Evolutionary conservation across 1,140 invertebrate genomes (phyloP), one percentile per base, ranked within the genome.

Genomic region (Micrasema longulum): DNA sequence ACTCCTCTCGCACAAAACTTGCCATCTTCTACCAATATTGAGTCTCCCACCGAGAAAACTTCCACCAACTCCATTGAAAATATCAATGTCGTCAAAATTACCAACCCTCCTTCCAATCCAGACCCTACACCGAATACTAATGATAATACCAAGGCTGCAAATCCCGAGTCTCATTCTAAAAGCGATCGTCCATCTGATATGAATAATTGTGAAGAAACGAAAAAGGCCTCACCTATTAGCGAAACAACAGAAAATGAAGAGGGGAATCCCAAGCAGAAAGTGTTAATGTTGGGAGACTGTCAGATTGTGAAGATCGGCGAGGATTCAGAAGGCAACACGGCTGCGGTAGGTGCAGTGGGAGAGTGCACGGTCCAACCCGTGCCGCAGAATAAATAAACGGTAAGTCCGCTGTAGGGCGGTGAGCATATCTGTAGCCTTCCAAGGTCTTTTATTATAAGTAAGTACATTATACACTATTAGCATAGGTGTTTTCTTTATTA

Each of bases 351-450:
- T 2, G 83, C 82, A 0, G 80, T 84, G 5, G 83, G 83, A 2
- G 84, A 85, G 64, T 85, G 84, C 69, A 85, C 83, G 62, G 83
- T 84, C 63, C 72, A 83, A 55, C 83, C 82, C 1, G 80, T 84
- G 2, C 9, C 47, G 7, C 64, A 50, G 23, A 31, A 67, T 35
- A 47, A 67, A 41, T 67, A 22, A 50, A 35, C 6, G 38, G 38
- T n/a, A 3, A 16, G 3, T 45, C 4, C 41, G 6, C 3, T 12
- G 41, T 12, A n/a, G 0, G 43, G 12, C 3, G 10, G 41, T 36
- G 36, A 63, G 57, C 57, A 63, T 63, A 63, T 63, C 57, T 63
- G 36, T 63, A 63, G 57, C 57, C 57, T 63, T 63, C 18, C 36
- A 63, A 63, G 41, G 57, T 63, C 41, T 12, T 43, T 22, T 52